Base-by-base conservation (phyloP, 2,888 invertebrate genomes). In the Prosapia bicincta region DNA sequence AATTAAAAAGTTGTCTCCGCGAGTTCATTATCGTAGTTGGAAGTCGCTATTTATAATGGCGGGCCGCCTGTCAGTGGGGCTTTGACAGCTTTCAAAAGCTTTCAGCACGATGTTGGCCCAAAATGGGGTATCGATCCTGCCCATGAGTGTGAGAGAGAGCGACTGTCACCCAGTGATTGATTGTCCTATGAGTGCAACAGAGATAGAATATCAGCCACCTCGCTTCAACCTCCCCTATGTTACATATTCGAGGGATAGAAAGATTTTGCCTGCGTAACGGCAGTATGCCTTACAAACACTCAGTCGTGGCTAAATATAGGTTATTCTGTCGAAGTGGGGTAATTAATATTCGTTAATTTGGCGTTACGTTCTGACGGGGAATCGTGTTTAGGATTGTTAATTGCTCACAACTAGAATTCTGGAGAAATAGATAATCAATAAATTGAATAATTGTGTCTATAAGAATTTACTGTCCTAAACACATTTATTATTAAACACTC, bases 101-200 rank as follows among this genome's bases (percentile, higher is more conserved):
- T 75, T 70, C 71, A 71, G 71, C 69, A 25, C 68, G 70, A 54
- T 20, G 54, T 54, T 54, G 20, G 54, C 32, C 67, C 43, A 67
- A 43, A 38, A 67, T 67, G 66, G 72, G 67, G 67, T 72, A 67
- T 72, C 67, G 67, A 67, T 65, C 66, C 66, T 38, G 1, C 9
- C 65, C 25, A 38, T 38, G 23, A 26, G 72, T 23, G 72, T 26
- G 72, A 72, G 72, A 30, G 72, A 67, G 72, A 72, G 72, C 66
- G 72, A 72, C n/a, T 72, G 72, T 72, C 72, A 9, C 66, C 72
- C 10, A 67, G 67, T 72, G 72, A 72, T 72, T 72, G 72, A 72
- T 72, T 66, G 67, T 67, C 25, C 38, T 20, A 38, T 32, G 72
- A 72, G 72, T 32, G 67, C 24, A 43, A 67, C 65, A 67, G 72